A percentile compares a stretch with the other conserved stretches of the same genome.
phyloP scores from a whole-genome alignment of 2,113 vertebrate species.

The Seriola quinqueradiata region DNA sequence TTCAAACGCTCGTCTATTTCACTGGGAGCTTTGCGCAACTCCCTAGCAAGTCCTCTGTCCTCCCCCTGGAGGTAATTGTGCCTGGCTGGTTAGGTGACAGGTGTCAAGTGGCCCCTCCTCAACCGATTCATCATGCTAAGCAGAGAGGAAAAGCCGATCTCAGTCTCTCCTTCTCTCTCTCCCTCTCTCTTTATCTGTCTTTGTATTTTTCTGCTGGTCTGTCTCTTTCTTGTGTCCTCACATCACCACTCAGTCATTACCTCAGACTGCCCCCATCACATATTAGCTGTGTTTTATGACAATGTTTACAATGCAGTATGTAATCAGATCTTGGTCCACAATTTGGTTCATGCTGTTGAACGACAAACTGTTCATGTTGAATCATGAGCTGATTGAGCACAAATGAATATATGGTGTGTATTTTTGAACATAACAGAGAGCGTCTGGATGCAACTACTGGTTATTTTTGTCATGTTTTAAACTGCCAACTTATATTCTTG shows the following conservation, averaged over 20 bases:
- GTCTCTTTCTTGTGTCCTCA: constrained; percentile 55
- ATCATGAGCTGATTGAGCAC: neutral
- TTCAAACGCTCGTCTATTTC: constrained; percentile 85
- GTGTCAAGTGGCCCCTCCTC: constrained; percentile 84
- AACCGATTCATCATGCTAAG: constrained; percentile 79
- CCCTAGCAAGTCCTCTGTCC: constrained; percentile 81
- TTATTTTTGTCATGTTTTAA: neutral
- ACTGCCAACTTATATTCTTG: neutral
- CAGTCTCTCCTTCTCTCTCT: constrained; percentile 36
- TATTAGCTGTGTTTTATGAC: constrained; percentile 18
- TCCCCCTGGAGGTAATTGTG: constrained; percentile 83
- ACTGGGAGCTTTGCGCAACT: constrained; percentile 82
- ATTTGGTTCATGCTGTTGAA: neutral
- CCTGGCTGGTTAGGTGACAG: constrained; percentile 85
- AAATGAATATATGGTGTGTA: neutral
- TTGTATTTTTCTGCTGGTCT: constrained; percentile 57
- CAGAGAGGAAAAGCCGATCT: constrained; percentile 77
- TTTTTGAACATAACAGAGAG: neutral
- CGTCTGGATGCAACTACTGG: neutral
- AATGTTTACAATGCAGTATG: neutral
- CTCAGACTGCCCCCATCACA: constrained; percentile 20
- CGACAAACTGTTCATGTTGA: constrained; percentile 1
- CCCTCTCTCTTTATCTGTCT: constrained; percentile 37
- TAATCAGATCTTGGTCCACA: neutral
- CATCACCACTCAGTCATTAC: constrained; percentile 54